Evolutionary conservation across 92 coral and sea anemone genomes (phyloP).

Genomic region (Bergia sp.): DNA sequence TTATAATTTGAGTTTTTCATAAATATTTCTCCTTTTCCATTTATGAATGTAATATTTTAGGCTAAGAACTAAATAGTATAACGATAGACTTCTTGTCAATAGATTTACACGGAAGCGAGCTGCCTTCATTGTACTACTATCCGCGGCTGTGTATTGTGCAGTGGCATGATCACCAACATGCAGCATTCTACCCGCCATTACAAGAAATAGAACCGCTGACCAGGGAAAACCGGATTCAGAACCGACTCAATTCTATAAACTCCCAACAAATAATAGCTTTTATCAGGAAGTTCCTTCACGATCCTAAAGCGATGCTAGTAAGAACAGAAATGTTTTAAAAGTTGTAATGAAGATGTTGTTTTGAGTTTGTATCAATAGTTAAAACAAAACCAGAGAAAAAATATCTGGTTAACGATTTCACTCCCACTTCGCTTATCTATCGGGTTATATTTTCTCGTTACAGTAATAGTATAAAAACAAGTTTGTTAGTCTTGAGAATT

Average conservation of each 20-base stretch:
- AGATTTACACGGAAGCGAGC: conserved; percentile 14
- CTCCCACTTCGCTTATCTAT: too few relatives aligned
- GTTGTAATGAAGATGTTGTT: background rate
- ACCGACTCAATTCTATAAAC: conserved; percentile 74
- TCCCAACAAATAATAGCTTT: conserved; percentile 84
- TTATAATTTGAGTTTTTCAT: too few relatives aligned
- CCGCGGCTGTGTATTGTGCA: conserved; percentile 92
- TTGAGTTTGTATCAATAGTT: background rate
- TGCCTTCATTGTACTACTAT: conserved; percentile 80
- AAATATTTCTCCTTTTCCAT: too few relatives aligned
- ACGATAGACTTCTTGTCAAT: background rate
- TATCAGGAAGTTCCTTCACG: conserved; percentile 67
- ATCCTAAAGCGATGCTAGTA: conserved; percentile 69
- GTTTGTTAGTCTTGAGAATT: too few relatives aligned
- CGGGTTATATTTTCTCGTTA: too few relatives aligned
- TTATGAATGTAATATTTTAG: too few relatives aligned
- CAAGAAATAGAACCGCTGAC: conserved; percentile 71
- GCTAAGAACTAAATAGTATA: too few relatives aligned
- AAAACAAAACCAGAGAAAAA: too few relatives aligned
- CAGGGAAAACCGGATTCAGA: conserved; percentile 68
- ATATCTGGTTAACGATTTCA: too few relatives aligned
- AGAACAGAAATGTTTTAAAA: conserved; percentile 83
- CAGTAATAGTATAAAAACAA: too few relatives aligned
- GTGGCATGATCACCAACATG: conserved; percentile 88
- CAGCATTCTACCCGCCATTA: conserved; percentile 90